Conservation (phyloP, 2,888 invertebrate genomes). For the Ormyrus labotus region DNA sequence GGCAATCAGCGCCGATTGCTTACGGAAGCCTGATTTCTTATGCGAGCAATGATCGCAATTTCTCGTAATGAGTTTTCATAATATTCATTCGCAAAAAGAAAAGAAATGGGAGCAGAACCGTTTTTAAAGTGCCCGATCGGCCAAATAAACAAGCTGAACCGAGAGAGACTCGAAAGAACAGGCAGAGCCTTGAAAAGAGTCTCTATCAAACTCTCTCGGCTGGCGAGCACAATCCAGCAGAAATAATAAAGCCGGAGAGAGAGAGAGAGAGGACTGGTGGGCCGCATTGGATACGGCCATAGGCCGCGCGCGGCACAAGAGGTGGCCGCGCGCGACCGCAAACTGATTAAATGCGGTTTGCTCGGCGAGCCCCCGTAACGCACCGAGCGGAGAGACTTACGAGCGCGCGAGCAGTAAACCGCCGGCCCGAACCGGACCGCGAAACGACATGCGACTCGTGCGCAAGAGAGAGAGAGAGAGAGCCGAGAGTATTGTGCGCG, state of each 20-base stretch:
- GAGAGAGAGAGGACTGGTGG: background rate
- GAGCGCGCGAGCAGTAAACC: slow-evolving; percentile 46
- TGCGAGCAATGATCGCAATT: too few relatives aligned
- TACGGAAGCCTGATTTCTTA: background rate
- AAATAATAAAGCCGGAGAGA: slow-evolving; percentile 7
- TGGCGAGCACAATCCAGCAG: background rate
- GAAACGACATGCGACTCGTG: slow-evolving; percentile 21
- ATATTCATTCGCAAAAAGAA: too few relatives aligned
- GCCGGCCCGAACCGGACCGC: slow-evolving; percentile 15
- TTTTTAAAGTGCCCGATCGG: too few relatives aligned
- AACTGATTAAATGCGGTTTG: slow-evolving; percentile 74
- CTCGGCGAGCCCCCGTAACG: slow-evolving; percentile 26
- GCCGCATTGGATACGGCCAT: background rate
- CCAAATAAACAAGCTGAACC: too few relatives aligned
- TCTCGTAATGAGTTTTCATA: too few relatives aligned
- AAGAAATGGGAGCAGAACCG: too few relatives aligned
- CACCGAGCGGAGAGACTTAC: slow-evolving; percentile 29
- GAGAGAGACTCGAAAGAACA: too few relatives aligned
- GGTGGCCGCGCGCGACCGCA: slow-evolving; percentile 64
- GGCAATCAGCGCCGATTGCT: background rate
- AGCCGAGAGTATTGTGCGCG: background rate
- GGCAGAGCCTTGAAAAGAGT: too few relatives aligned
- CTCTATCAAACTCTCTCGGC: too few relatives aligned
- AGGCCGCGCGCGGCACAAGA: background rate
- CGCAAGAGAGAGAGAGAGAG: background rate